Conservation (phyloP, 2,888 invertebrate genomes). For the Agrilus mali region DNA sequence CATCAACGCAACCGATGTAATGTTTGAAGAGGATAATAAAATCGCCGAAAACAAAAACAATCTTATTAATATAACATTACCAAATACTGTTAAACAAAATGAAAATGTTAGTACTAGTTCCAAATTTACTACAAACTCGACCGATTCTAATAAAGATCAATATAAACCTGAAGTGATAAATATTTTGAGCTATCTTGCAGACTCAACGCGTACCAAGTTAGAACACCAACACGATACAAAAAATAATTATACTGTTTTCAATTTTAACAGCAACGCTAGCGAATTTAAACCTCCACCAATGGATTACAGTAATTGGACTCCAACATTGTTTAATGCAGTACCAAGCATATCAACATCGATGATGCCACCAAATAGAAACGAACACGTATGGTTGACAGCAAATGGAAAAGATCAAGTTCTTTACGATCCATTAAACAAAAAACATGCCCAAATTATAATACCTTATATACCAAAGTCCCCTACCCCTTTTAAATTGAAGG, state of each 20-base stretch:
- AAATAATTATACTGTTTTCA: constrained; percentile 5
- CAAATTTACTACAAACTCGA: too few species aligned
- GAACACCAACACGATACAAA: constrained; percentile 6
- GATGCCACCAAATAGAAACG: constrained; percentile 21
- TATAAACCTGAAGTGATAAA: too few species aligned
- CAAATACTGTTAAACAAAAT: too few species aligned
- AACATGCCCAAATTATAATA: constrained; percentile 67
- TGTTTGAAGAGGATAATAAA: too few species aligned
- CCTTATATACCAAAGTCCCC: constrained; percentile 43
- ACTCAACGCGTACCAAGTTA: background rate
- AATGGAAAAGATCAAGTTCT: constrained; percentile 10
- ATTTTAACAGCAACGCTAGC: constrained; percentile 6
- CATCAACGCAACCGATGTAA: background rate
- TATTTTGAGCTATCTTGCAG: too few species aligned
- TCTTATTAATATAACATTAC: too few species aligned
- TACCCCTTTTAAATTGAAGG: background rate
- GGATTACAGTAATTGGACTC: constrained; percentile 22
- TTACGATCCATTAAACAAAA: constrained; percentile 16
- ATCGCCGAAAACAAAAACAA: too few species aligned
- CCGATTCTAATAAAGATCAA: too few species aligned
- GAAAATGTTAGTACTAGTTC: too few species aligned
- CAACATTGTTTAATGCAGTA: constrained; percentile 11
- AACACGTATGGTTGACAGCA: constrained; percentile 22
- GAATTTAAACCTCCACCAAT: constrained; percentile 21
- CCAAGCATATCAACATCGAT: constrained; percentile 18